Conservation (phyloP, 2,113 vertebrate species). For the Cichladusa arquata region DNA sequence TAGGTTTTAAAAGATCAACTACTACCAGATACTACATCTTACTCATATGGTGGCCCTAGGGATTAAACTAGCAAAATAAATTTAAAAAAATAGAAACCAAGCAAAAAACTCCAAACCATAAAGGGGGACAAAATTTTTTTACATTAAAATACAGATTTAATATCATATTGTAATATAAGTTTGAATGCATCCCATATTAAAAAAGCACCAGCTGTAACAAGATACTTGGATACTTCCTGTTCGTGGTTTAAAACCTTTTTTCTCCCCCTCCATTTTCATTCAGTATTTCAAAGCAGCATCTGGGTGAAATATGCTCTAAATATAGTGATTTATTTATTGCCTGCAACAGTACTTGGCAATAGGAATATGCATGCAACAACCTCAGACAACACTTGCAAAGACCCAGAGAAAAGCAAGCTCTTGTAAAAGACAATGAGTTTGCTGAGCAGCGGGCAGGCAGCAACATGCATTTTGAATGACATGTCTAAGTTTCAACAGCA, state of each 20-base stretch:
- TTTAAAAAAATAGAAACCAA: neutral
- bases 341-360: constrained; percentile 69
- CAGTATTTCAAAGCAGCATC: constrained; percentile 69
- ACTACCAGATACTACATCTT: neutral
- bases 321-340: constrained; percentile 65
- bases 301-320: constrained; percentile 72
- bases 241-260: neutral
- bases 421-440: neutral
- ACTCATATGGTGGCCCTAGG: neutral
- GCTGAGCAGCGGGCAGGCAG: neutral
- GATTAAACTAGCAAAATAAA: neutral
- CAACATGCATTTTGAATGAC: constrained; percentile 14
- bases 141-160: neutral
- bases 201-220: neutral
- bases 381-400: constrained; percentile 37
- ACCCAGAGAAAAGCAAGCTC: neutral
- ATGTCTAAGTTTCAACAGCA: neutral
- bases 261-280: neutral
- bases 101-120: neutral
- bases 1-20: neutral
- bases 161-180: neutral
- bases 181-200: neutral
- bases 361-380: constrained; percentile 56
- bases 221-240: constrained; percentile 30
- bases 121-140: fast-evolving